phyloP scores from a whole-genome alignment of 1,140 invertebrate genomes.

The Diorhabda carinulata region DNA sequence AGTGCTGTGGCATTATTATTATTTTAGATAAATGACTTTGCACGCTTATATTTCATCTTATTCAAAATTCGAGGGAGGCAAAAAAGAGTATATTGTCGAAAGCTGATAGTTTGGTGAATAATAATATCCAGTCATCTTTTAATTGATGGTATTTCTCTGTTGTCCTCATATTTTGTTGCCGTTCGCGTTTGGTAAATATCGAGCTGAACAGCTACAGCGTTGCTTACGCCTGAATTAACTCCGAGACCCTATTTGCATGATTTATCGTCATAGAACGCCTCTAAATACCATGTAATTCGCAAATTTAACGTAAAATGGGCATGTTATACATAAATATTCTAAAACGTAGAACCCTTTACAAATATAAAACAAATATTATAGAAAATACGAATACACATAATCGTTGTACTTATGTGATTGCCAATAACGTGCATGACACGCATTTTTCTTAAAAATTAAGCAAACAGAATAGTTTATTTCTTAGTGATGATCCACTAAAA shows the following conservation, averaged over 20 bases:
- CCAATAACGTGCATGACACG: neutral
- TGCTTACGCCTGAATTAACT: conserved; percentile 43
- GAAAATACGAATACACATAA: conserved; percentile 23
- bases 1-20: too few relatives aligned
- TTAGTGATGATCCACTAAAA: too few relatives aligned
- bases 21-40: too few relatives aligned
- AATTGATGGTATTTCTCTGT: conserved; percentile 29
- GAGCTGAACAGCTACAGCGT: conserved; percentile 22
- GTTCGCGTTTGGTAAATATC: conserved; percentile 25
- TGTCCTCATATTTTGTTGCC: conserved; percentile 1
- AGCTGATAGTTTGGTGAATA: conserved; percentile 10
- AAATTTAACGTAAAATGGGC: conserved; percentile 47
- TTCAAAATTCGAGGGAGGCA: neutral
- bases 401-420: too few relatives aligned
- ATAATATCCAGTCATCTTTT: conserved; percentile 20
- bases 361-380: conserved; percentile 35
- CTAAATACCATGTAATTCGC: conserved; percentile 48
- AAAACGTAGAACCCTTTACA: conserved; percentile 35
- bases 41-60: too few relatives aligned
- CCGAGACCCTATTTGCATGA: conserved; percentile 45
- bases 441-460: neutral
- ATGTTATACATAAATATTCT: conserved; percentile 40
- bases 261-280: conserved; percentile 45
- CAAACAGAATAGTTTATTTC: neutral
- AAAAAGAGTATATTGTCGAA: conserved; percentile 3